These are phyloP conservation scores for Poeciliopsis gracilis DNA, from an alignment of 2,797 vertebrate species.

Conservation along the genomic window DNA sequence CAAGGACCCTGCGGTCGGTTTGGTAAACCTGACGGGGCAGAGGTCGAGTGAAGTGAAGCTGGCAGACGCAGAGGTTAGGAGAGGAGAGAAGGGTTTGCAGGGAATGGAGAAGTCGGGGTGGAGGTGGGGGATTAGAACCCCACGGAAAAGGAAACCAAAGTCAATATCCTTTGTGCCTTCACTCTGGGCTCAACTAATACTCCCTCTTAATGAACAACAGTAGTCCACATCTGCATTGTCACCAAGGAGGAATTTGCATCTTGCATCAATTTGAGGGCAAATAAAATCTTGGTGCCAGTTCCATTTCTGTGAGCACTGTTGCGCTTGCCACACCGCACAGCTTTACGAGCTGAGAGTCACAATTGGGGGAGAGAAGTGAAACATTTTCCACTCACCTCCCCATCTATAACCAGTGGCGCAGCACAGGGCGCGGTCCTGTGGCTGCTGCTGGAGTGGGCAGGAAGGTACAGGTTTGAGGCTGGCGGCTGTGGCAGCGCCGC, in stretches of 20 bases:
- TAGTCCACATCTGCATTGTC: slow-evolving; percentile 65
- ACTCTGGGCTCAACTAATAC: slow-evolving; percentile 73
- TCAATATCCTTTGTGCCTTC: slow-evolving; percentile 76
- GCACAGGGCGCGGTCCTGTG: slow-evolving; percentile 64
- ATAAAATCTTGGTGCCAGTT: slow-evolving; percentile 63
- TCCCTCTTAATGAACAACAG: slow-evolving; percentile 74
- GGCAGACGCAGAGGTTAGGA: slow-evolving; percentile 49
- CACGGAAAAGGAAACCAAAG: slow-evolving; percentile 66
- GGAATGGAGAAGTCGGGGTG: slow-evolving; percentile 31
- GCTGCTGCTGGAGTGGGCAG: slow-evolving; percentile 30
- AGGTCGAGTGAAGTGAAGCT: slow-evolving; percentile 73
- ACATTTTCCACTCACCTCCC: slow-evolving; percentile 46
- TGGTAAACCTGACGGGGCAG: slow-evolving; percentile 65
- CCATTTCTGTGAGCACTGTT: slow-evolving; percentile 63
- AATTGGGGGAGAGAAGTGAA: slow-evolving; percentile 46
- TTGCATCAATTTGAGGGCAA: slow-evolving; percentile 76
- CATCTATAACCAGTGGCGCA: slow-evolving; percentile 61
- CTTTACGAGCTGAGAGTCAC: slow-evolving; percentile 70
- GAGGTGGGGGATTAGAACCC: slow-evolving; percentile 63
- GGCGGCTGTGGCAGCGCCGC: slow-evolving; percentile 67
- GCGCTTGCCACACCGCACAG: slow-evolving; percentile 58
- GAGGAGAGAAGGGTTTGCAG: slow-evolving; percentile 42
- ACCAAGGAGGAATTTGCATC: slow-evolving; percentile 65
- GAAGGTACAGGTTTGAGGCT: slow-evolving; percentile 63
- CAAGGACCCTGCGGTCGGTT: slow-evolving; percentile 45